Conservation (phyloP, 2,113 vertebrate species). For the Mormyrus lacerda region DNA sequence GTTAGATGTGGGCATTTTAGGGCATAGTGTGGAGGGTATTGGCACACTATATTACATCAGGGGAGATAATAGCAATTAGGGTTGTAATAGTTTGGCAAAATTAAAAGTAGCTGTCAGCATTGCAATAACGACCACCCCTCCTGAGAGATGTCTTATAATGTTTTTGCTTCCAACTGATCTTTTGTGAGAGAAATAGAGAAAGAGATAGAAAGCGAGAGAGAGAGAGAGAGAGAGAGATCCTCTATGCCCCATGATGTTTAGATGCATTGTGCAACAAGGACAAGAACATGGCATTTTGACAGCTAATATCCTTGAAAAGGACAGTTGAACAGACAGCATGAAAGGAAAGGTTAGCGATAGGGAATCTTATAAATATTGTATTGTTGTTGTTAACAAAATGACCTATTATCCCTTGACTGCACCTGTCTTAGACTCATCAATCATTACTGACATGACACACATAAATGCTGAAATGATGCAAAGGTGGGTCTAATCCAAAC, state of each 20-base stretch:
- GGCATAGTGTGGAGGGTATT: not conserved
- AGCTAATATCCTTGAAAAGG: not conserved
- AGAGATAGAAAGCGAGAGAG: not conserved
- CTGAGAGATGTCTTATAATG: not conserved
- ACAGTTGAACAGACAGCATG: not conserved
- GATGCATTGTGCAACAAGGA: not conserved
- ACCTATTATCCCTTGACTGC: not conserved
- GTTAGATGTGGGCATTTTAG: not conserved
- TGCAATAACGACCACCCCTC: not conserved
- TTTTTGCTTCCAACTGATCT: not conserved
- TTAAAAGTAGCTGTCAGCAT: not conserved
- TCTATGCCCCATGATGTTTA: not conserved
- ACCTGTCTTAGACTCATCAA: not conserved
- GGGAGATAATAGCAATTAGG: not conserved
- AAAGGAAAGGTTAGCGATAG: not conserved
- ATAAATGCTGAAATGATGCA: not conserved
- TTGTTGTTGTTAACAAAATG: not conserved
- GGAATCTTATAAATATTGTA: conserved; percentile 6
- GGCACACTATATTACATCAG: not conserved
- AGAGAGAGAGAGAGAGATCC: not conserved
- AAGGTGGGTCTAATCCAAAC: not conserved
- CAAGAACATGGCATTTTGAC: conserved; percentile 1
- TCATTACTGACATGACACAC: not conserved
- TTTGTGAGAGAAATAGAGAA: not conserved
- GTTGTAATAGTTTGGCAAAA: not conserved